Conservation (phyloP, 2,888 invertebrate species). For the Harpalus rufipes region DNA sequence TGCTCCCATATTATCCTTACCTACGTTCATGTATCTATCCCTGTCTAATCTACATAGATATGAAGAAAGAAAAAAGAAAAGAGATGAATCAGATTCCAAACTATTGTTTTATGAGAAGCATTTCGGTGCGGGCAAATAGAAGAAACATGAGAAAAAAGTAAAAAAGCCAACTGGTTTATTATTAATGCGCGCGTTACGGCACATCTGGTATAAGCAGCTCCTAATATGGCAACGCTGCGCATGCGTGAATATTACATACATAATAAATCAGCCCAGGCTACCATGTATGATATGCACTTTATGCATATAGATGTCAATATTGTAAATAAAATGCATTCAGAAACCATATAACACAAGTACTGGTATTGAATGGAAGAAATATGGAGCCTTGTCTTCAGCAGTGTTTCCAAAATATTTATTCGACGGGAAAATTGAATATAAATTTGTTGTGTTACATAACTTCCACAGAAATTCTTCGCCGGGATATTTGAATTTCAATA, state of each 20-base stretch:
- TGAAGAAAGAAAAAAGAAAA: not conserved
- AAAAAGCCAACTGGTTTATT: conserved; percentile 55
- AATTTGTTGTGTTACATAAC: conserved; percentile 43
- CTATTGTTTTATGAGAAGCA: conserved; percentile 66
- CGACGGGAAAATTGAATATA: conserved; percentile 38
- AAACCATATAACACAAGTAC: conserved; percentile 29
- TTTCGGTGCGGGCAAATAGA: conserved; percentile 65
- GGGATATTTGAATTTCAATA: conserved; percentile 38
- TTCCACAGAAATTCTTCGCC: conserved; percentile 21
- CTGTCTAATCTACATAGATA: conserved; percentile 4
- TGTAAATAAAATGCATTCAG: conserved; percentile 29
- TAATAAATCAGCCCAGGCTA: conserved; percentile 34
- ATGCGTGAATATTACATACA: conserved; percentile 48
- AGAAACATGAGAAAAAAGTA: conserved; percentile 56
- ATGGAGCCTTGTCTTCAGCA: conserved; percentile 1
- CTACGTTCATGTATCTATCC: conserved; percentile 7
- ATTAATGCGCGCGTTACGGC: conserved; percentile 60
- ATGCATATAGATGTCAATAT: conserved; percentile 54
- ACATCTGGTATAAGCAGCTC: conserved; percentile 64
- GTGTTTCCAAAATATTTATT: conserved; percentile 34
- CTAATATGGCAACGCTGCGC: conserved; percentile 59
- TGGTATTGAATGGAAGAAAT: conserved; percentile 23
- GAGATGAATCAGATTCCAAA: conserved; percentile 50
- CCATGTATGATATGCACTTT: conserved; percentile 37
- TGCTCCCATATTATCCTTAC: not conserved